Evolutionary conservation across 2,113 vertebrate genomes (phyloP).

Genomic region (Hippoglossus stenolepis): DNA sequence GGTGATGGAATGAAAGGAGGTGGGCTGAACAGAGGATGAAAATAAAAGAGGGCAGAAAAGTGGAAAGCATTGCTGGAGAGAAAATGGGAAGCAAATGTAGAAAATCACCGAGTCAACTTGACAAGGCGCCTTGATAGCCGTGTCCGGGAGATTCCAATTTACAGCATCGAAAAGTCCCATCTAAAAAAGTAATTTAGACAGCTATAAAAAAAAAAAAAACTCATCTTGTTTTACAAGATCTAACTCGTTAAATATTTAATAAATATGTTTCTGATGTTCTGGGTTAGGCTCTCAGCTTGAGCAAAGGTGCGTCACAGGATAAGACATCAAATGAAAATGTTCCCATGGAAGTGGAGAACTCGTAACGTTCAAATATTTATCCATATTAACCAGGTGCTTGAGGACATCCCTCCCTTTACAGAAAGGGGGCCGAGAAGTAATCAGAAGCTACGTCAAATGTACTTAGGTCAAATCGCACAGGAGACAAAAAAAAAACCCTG

Average conservation of each 20-base stretch:
- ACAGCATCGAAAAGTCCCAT: constrained; percentile 30
- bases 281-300: neutral
- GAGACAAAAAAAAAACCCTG: constrained; percentile 31
- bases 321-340: neutral
- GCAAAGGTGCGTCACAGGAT: neutral
- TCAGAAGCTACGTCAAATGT: constrained; percentile 37
- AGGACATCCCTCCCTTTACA: neutral
- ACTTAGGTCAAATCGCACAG: constrained; percentile 45
- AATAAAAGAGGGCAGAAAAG: constrained; percentile 50
- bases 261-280: neutral
- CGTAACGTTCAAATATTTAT: constrained; percentile 3
- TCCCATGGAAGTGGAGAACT: neutral
- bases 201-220: neutral
- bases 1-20: constrained; percentile 60
- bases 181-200: constrained; percentile 20
- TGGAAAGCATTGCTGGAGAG: constrained; percentile 40
- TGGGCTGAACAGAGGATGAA: constrained; percentile 54
- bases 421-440: neutral
- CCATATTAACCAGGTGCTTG: neutral
- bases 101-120: constrained; percentile 49
- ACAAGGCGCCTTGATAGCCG: constrained; percentile 34
- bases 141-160: constrained; percentile 42
- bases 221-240: neutral
- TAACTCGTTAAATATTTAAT: constrained; percentile 8
- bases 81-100: constrained; percentile 26